Evolutionary conservation across 2,113 vertebrate species (phyloP).

Genomic region (Octodon degus): DNA sequence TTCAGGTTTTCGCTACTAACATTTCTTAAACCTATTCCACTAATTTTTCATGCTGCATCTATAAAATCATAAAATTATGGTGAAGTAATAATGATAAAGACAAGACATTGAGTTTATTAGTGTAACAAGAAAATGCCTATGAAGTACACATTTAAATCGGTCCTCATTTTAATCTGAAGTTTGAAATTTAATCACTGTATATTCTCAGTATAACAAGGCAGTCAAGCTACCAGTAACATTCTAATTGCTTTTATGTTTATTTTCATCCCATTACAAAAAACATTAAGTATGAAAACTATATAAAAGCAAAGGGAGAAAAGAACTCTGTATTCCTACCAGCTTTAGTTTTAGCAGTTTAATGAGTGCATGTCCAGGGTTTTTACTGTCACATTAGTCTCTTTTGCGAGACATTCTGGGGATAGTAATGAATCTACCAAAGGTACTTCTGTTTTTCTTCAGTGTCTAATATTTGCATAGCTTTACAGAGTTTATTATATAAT

Average conservation of each 20-base stretch:
- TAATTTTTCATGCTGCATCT: constrained; percentile 23
- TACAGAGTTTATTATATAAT: background rate
- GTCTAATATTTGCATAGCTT: constrained; percentile 28
- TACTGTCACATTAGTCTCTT: background rate
- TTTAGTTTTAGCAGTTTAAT: background rate
- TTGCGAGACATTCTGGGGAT: background rate
- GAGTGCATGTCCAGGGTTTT: background rate
- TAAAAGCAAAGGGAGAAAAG: constrained; percentile 11
- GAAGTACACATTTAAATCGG: background rate
- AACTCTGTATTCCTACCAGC: background rate
- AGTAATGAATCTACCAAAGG: background rate
- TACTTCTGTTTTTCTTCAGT: background rate
- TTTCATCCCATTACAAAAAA: constrained; percentile 11
- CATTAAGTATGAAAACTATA: background rate
- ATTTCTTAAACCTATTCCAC: background rate
- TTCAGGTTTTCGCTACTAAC: background rate
- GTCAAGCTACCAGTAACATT: background rate
- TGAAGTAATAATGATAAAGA: background rate
- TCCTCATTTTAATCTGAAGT: constrained; percentile 43
- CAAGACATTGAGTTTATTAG: constrained; percentile 6
- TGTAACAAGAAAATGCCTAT: background rate
- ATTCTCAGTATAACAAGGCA: background rate
- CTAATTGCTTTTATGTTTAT: background rate
- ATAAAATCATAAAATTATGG: constrained; percentile 1
- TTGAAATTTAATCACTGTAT: constrained; percentile 31